These are phyloP conservation scores for Sarotherodon lohbergeri DNA, from an alignment of 2,113 vertebrate genomes.

Conservation along the genomic window DNA sequence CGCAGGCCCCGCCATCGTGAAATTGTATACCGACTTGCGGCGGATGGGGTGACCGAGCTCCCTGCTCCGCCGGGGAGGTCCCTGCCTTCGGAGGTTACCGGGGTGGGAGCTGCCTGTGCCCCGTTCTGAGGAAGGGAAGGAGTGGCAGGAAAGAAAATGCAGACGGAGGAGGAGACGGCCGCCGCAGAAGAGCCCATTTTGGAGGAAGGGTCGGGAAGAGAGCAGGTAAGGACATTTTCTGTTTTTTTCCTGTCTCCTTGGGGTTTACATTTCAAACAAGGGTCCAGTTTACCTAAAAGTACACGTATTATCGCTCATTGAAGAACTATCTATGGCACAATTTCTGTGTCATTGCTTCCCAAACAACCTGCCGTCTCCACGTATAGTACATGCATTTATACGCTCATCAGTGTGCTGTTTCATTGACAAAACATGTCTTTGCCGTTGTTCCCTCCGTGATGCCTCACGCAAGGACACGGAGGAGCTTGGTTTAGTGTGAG, in stretches of 20 bases:
- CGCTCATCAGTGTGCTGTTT: background rate
- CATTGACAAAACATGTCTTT: background rate
- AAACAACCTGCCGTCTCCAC: background rate
- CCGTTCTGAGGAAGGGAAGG: slow-evolving; percentile 45
- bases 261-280: background rate
- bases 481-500: slow-evolving; percentile 21
- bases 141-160: slow-evolving; percentile 60
- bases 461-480: slow-evolving; percentile 33
- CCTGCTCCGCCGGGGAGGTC: slow-evolving; percentile 65
- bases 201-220: slow-evolving; percentile 68
- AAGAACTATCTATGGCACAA: background rate
- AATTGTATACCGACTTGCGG: slow-evolving; percentile 59
- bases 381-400: background rate
- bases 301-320: background rate
- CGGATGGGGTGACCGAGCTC: slow-evolving; percentile 69
- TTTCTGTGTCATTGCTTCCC: background rate
- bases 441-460: background rate
- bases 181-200: slow-evolving; percentile 69
- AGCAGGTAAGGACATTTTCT: slow-evolving; percentile 53
- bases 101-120: slow-evolving; percentile 50
- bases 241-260: background rate
- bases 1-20: slow-evolving; percentile 65
- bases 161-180: slow-evolving; percentile 71
- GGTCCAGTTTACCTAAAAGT: background rate
- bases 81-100: slow-evolving; percentile 59